A percentile compares a stretch with the other conserved stretches of the same genome.
Conservation (phyloP, 2,888 invertebrate species). For the Eugnorisma glareosa region DNA sequence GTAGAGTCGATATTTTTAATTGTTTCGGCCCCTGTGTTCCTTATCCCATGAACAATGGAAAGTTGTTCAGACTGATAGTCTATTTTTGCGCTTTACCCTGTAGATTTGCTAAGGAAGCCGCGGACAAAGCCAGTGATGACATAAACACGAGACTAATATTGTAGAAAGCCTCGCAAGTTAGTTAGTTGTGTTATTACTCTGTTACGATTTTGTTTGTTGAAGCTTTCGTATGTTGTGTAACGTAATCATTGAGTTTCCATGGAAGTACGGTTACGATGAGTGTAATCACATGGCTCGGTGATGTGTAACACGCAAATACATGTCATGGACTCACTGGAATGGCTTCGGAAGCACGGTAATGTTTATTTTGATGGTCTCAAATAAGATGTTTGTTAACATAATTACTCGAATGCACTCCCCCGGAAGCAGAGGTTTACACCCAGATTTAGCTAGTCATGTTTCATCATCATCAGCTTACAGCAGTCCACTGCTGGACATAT, state of each 20-base stretch:
- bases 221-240: conserved; percentile 56
- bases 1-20: not conserved
- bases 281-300: conserved; percentile 42
- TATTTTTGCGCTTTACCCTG: not conserved
- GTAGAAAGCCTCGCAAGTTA: conserved; percentile 38
- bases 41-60: not conserved
- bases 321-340: conserved; percentile 25
- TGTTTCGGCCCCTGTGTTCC: too few species aligned
- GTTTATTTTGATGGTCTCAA: conserved; percentile 20
- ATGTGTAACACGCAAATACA: conserved; percentile 44
- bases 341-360: conserved; percentile 22
- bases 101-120: not conserved
- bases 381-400: conserved; percentile 26
- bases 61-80: not conserved
- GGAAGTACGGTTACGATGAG: conserved; percentile 40
- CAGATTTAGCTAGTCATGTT: not conserved
- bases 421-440: not conserved
- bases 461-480: not conserved
- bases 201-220: conserved; percentile 51
- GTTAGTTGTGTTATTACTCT: conserved; percentile 38
- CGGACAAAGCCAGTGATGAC: conserved; percentile 1
- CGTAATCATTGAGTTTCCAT: conserved; percentile 53
- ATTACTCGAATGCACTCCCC: not conserved
- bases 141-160: conserved; percentile 36
- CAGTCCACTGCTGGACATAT: not conserved